These are phyloP conservation scores for Zhengitettix transpicula DNA, from an alignment of 2,888 invertebrate species.

Conservation along the genomic window DNA sequence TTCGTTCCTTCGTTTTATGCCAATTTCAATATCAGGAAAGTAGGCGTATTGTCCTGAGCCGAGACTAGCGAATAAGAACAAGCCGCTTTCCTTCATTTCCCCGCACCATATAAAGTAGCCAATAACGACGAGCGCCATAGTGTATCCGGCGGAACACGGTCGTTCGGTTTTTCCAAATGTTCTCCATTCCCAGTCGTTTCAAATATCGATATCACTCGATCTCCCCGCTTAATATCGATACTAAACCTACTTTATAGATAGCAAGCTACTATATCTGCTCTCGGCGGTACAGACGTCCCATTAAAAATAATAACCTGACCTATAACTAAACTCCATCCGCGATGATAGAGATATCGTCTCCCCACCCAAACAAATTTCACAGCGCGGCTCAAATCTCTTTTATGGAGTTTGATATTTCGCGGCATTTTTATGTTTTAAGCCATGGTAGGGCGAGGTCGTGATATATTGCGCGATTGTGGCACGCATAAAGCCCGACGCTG, in stretches of 20 bases:
- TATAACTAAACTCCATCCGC: not conserved
- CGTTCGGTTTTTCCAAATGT: not conserved
- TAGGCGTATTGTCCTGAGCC: too few relatives aligned
- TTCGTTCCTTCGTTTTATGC: too few relatives aligned
- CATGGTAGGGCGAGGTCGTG: not conserved
- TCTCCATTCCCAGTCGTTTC: constrained; percentile 1
- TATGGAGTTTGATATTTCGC: constrained; percentile 5
- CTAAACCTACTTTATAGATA: constrained; percentile 1
- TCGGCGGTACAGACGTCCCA: not conserved
- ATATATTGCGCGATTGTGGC: constrained; percentile 1
- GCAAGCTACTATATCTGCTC: not conserved
- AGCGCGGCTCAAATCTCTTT: not conserved
- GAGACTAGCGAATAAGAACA: too few relatives aligned
- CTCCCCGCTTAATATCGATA: not conserved
- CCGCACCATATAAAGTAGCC: too few relatives aligned
- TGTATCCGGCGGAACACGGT: not conserved
- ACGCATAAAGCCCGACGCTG: not conserved
- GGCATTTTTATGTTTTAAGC: constrained; percentile 2
- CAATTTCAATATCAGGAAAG: too few relatives aligned
- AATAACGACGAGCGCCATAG: too few relatives aligned
- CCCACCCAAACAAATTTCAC: not conserved
- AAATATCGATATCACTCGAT: constrained; percentile 1
- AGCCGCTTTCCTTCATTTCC: too few relatives aligned
- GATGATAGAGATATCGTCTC: not conserved
- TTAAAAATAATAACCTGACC: not conserved